Conservation (phyloP, 1,140 invertebrate genomes). For the Neotoxoptera formosana region DNA sequence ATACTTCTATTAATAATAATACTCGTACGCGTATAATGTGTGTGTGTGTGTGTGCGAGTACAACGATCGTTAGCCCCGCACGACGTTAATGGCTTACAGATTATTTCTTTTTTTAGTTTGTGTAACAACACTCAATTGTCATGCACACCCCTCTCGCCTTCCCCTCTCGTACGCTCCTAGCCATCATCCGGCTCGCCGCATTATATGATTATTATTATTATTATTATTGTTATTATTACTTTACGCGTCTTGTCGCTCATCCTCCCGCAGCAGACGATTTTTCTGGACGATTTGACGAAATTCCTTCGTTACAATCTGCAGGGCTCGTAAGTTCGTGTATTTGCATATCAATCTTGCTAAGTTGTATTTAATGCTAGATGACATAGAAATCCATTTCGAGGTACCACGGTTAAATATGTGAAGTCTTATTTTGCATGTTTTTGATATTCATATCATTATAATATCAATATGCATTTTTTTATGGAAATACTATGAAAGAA, state of each 20-base stretch:
- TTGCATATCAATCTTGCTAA: too few relatives aligned
- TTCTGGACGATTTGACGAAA: background rate
- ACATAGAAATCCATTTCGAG: too few relatives aligned
- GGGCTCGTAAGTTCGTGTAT: too few relatives aligned
- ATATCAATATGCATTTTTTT: too few relatives aligned
- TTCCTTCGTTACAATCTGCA: too few relatives aligned
- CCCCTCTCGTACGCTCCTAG: background rate
- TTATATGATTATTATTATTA: background rate
- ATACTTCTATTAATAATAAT: constrained; percentile 20
- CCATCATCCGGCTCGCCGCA: background rate
- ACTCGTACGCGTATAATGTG: background rate
- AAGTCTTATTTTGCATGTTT: too few relatives aligned
- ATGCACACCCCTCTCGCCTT: background rate
- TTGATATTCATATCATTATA: too few relatives aligned
- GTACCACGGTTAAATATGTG: too few relatives aligned
- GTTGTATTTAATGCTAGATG: too few relatives aligned
- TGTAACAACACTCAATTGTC: constrained; percentile 32
- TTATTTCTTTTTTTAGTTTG: constrained; percentile 38
- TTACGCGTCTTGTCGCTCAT: background rate
- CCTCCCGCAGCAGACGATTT: background rate
- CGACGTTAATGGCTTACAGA: constrained; percentile 38
- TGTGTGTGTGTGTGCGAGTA: background rate
- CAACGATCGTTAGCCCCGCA: constrained; percentile 29
- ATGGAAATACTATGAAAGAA: too few relatives aligned
- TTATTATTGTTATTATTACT: too few relatives aligned